Conservation (phyloP, 1,140 invertebrate species). For the Muscidifurax raptorellus region DNA sequence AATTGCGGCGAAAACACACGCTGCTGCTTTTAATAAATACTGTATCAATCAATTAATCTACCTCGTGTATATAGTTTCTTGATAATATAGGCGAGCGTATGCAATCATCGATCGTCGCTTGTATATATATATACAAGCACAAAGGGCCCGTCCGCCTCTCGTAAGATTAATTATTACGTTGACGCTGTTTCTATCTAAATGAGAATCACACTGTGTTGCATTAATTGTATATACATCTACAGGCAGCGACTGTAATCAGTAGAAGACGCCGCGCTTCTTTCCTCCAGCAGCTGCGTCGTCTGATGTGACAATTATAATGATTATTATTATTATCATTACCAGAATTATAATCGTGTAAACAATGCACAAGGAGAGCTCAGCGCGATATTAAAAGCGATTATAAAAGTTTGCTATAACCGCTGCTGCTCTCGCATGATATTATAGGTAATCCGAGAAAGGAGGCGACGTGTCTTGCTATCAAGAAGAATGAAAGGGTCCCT, state of each 20-base stretch:
- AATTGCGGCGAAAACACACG: not conserved
- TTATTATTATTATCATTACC: no score
- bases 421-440: not conserved
- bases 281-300: not conserved
- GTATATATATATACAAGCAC: constrained; percentile 11
- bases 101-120: constrained; percentile 15
- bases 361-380: no score
- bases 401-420: not conserved
- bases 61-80: constrained; percentile 19
- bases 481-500: constrained; percentile 22
- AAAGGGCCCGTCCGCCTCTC: constrained; percentile 15
- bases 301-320: not conserved
- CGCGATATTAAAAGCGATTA: not conserved
- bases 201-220: constrained; percentile 39
- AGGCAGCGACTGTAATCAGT: not conserved
- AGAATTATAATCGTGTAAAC: no score
- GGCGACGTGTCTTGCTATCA: not conserved
- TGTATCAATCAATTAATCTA: constrained; percentile 54
- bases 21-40: constrained; percentile 23
- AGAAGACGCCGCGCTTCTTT: not conserved
- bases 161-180: constrained; percentile 51
- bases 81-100: not conserved
- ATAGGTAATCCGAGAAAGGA: not conserved
- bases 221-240: constrained; percentile 17
- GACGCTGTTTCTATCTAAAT: constrained; percentile 50